phyloP scores from a whole-genome alignment of 2,113 vertebrate genomes.

The Sialia sialis region DNA sequence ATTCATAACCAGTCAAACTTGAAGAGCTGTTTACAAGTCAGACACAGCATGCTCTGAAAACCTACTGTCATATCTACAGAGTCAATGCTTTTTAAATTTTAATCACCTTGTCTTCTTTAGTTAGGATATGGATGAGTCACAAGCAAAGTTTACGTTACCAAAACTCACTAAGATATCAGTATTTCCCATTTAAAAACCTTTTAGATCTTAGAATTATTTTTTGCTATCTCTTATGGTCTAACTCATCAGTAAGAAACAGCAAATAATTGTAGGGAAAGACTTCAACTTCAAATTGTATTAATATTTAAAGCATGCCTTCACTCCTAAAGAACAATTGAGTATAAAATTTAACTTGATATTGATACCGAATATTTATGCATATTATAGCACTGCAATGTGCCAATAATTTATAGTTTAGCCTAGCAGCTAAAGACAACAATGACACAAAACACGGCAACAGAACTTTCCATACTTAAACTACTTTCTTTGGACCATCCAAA shows the following conservation, averaged over 20 bases:
- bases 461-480: not conserved
- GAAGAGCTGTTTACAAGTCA: not conserved
- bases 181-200: not conserved
- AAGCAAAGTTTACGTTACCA: not conserved
- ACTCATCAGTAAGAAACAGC: not conserved
- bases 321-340: not conserved
- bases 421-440: not conserved
- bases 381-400: not conserved
- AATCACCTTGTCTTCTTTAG: not conserved
- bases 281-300: not conserved
- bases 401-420: not conserved
- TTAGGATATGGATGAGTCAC: not conserved
- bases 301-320: not conserved
- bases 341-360: not conserved
- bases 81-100: not conserved
- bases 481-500: not conserved
- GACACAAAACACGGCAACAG: fast-evolving
- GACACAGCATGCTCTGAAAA: not conserved
- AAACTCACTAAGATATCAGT: not conserved
- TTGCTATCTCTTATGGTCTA: not conserved
- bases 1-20: not conserved
- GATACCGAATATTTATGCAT: not conserved
- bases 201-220: not conserved
- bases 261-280: not conserved
- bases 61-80: not conserved